phyloP scores from a whole-genome alignment of 2,888 invertebrate genomes.

The Leuctra nigra region DNA sequence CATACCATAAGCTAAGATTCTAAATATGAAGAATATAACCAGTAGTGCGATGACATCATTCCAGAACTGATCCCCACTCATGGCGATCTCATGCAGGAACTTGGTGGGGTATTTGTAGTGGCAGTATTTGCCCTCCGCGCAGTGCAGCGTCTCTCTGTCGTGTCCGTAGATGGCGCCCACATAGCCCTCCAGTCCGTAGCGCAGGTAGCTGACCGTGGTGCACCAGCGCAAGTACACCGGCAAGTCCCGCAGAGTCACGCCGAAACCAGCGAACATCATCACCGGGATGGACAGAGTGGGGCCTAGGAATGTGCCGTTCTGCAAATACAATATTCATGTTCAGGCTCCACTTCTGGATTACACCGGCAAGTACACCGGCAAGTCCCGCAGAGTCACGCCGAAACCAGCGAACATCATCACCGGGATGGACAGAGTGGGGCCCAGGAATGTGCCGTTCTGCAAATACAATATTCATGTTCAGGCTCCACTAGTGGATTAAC shows the following conservation, averaged over 20 bases:
- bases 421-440: conserved; percentile 85
- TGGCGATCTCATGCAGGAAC: conserved; percentile 75
- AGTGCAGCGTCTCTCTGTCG: conserved; percentile 64
- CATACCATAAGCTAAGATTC: conserved; percentile 61
- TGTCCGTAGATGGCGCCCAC: conserved; percentile 80
- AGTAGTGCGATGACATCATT: conserved; percentile 70
- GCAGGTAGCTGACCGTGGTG: conserved; percentile 81
- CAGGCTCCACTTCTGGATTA: too few relatives aligned
- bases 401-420: conserved; percentile 97
- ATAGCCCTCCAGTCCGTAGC: conserved; percentile 86
- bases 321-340: too few relatives aligned
- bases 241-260: conserved; percentile 80
- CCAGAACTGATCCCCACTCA: conserved; percentile 75
- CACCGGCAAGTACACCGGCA: conserved; percentile 77
- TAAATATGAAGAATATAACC: conserved; percentile 58
- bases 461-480: too few relatives aligned
- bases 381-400: conserved; percentile 81
- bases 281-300: conserved; percentile 88
- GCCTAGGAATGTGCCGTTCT: conserved; percentile 94
- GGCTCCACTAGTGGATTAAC: too few relatives aligned
- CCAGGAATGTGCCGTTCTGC: conserved; percentile 91
- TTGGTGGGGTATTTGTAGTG: conserved; percentile 74
- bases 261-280: conserved; percentile 96
- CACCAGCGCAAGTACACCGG: conserved; percentile 86
- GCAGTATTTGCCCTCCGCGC: conserved; percentile 63